A percentile compares a stretch with the other conserved stretches of the same genome.
These are phyloP conservation scores for Pseudois nayaur DNA, from an alignment of 2,113 vertebrate species.

Conservation along the genomic window DNA sequence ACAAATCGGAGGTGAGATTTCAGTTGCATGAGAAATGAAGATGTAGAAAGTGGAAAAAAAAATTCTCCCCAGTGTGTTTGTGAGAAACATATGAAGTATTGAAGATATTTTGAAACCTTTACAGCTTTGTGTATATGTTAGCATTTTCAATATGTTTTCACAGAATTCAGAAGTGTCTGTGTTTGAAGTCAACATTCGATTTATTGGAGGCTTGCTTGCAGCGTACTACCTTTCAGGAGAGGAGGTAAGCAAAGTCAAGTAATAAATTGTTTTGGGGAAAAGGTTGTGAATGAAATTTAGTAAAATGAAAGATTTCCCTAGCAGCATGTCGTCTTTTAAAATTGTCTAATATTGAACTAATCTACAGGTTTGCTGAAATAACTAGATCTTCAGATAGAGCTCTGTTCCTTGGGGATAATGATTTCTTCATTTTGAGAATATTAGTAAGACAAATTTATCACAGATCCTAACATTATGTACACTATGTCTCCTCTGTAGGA, in stretches of 20 bases:
- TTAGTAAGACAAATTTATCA: not conserved
- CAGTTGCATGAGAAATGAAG: not conserved
- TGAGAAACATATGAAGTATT: not conserved
- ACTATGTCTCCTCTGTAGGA: not conserved
- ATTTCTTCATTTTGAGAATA: slow-evolving; percentile 33
- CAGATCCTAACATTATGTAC: not conserved
- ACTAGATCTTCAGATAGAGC: not conserved
- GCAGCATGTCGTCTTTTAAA: not conserved
- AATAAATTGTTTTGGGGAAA: not conserved
- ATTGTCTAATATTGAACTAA: not conserved
- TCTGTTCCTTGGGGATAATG: not conserved
- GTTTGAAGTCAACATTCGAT: slow-evolving; percentile 98
- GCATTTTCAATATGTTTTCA: slow-evolving; percentile 58
- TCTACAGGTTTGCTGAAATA: not conserved
- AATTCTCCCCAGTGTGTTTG: not conserved
- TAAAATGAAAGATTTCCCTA: not conserved
- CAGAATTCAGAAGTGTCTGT: slow-evolving; percentile 98
- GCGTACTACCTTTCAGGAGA: slow-evolving; percentile 97
- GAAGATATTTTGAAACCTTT: not conserved
- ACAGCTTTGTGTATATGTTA: not conserved
- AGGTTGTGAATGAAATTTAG: not conserved
- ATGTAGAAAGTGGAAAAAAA: not conserved
- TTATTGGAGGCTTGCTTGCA: slow-evolving; percentile 94
- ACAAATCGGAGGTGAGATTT: not conserved
- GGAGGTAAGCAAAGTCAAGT: slow-evolving; percentile 84